phyloP scores from a whole-genome alignment of 2,797 vertebrate species.

The Pangasius djambal region DNA sequence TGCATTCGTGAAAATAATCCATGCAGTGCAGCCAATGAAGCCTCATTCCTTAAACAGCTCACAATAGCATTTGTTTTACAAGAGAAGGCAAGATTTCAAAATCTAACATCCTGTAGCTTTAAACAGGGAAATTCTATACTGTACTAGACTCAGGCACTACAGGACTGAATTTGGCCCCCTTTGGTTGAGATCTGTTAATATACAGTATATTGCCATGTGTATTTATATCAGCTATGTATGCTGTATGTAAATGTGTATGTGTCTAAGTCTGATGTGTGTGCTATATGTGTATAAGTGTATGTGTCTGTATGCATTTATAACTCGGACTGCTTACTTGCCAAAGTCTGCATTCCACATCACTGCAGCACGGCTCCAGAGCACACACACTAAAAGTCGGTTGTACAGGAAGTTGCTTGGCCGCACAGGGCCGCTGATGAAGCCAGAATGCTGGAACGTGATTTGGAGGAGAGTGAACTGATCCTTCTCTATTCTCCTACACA shows the following conservation, averaged over 20 bases:
- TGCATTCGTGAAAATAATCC: neutral
- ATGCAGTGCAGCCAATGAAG: neutral
- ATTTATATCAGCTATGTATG: neutral
- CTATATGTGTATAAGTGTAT: slow-evolving; percentile 1
- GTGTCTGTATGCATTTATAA: slow-evolving; percentile 53
- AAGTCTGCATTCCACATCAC: slow-evolving; percentile 68
- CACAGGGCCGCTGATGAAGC: slow-evolving; percentile 22
- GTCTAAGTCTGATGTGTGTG: neutral
- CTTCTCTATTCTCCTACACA: slow-evolving; percentile 37
- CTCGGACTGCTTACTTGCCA: slow-evolving; percentile 65
- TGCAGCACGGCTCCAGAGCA: slow-evolving; percentile 44
- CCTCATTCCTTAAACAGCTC: neutral
- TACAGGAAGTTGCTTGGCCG: slow-evolving; percentile 72
- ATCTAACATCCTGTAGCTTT: neutral
- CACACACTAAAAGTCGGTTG: slow-evolving; percentile 74
- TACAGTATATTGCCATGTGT: neutral
- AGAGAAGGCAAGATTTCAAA: neutral
- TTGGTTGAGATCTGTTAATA: neutral
- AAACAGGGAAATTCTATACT: neutral
- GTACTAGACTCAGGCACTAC: neutral
- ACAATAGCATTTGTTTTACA: neutral
- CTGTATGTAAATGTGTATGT: slow-evolving; percentile 11
- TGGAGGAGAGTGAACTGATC: slow-evolving; percentile 48
- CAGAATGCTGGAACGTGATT: slow-evolving; percentile 50
- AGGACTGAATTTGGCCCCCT: neutral